Base-by-base conservation (phyloP, 2,113 vertebrate species). In the Silurus asotus region DNA sequence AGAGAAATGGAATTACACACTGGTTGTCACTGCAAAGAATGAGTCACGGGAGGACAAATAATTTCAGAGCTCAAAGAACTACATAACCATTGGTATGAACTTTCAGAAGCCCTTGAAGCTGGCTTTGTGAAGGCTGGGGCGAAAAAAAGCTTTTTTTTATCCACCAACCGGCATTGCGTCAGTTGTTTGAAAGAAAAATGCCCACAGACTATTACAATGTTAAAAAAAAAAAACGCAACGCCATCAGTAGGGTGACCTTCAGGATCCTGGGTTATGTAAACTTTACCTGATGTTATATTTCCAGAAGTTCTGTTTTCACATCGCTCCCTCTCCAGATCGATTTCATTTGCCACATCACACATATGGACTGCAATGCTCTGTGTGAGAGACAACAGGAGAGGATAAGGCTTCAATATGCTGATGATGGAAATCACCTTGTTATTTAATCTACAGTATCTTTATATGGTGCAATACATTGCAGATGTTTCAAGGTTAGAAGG, bases 291-390 rank as follows among this genome's bases (percentile, higher is more conserved):
- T 25, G 93, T 94, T 90, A 94, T 79, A 80, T 95, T 95, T 87
- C 91, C 92, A 61, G 88, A 88, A 61, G 89, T 92, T 90, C 81
- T 89, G 61, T 93, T 93, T 86, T 94, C 91, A 74, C 95, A 95
- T 82, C 84, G 92, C 88, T 93, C 90, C 45, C 55, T 92, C 89
- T 94, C 94, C 92, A 91, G 86, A 84, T 92, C 90, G 9, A 95
- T 93, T 89, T 95, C 94, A 15, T 92, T 94, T 83, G 93, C 88
- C 86, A 95, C 89, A 0, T 95, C 93, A 20, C 95, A 95, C 93
- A 94, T 93, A 89, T 94, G 94, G 88, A 93, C 86, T 0, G 91
- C 91, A 0, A 61, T 49, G 76, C 91, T 92, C 95, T 95, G 92
- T 20, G 77, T 25, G 53, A 90, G 49, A 84, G 25, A 89, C 20